A percentile compares a stretch with the other conserved stretches of the same genome.
Evolutionary conservation across 2,113 vertebrate species (phyloP).

Genomic region (Gracilinanus agilis): DNA sequence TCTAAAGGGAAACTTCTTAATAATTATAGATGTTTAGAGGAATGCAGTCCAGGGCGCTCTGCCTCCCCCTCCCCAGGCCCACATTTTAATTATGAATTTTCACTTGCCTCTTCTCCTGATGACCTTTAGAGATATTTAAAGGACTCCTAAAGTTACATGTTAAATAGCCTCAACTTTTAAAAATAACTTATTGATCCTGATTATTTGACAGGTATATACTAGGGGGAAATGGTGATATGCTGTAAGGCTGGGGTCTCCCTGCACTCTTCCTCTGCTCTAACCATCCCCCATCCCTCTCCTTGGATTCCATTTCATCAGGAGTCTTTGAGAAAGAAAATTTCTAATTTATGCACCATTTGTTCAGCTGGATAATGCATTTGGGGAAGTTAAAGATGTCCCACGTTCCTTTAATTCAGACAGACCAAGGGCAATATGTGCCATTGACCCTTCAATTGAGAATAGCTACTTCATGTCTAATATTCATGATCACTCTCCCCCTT

Average conservation of each 20-base stretch:
- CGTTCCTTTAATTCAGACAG: constrained; percentile 46
- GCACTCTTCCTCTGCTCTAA: background rate
- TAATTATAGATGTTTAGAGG: background rate
- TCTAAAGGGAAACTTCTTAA: background rate
- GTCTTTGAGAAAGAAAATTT: constrained; percentile 60
- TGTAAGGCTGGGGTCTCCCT: background rate
- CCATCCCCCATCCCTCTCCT: background rate
- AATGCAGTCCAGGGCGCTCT: background rate
- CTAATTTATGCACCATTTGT: constrained; percentile 69
- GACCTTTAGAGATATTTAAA: background rate
- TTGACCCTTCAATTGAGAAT: constrained; percentile 67
- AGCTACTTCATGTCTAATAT: constrained; percentile 49
- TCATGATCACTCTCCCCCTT: constrained; percentile 61
- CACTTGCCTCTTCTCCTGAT: background rate
- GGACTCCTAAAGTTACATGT: background rate
- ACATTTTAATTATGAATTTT: background rate
- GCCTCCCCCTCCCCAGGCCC: background rate
- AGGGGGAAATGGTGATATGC: background rate
- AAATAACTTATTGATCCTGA: background rate
- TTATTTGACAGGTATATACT: background rate
- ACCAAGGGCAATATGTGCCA: constrained; percentile 37
- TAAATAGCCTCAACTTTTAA: background rate
- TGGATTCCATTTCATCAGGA: constrained; percentile 62
- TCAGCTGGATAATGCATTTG: constrained; percentile 42
- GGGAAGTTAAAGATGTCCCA: constrained; percentile 46